Conservation (phyloP, 2,888 invertebrate species). For the Pherbina coryleti region DNA sequence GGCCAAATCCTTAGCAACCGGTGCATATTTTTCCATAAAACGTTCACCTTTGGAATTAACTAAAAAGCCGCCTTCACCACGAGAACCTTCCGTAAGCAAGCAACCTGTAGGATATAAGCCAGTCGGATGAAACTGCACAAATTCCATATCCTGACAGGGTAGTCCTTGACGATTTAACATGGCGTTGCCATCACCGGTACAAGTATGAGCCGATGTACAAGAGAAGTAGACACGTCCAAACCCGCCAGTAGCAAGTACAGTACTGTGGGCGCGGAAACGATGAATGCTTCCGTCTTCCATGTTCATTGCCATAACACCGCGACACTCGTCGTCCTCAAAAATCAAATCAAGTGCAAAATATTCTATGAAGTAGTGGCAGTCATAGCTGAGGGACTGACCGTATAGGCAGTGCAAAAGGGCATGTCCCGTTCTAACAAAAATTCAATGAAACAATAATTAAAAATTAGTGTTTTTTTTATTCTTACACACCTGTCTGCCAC, state of each 20-base stretch:
- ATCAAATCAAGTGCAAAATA: conserved; percentile 97
- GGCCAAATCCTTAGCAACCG: conserved; percentile 97
- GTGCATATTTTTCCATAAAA: conserved; percentile 99
- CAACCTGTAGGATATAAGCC: conserved; percentile 99
- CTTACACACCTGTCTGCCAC: conserved; percentile 83
- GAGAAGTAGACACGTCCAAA: conserved; percentile 96
- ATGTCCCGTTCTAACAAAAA: conserved; percentile 86
- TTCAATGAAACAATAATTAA: not conserved
- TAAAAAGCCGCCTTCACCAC: conserved; percentile 97
- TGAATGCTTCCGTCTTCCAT: conserved; percentile 98
- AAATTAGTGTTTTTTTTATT: not conserved
- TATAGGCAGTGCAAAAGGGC: conserved; percentile 97
- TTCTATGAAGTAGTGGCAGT: conserved; percentile 98
- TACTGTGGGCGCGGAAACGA: conserved; percentile 77
- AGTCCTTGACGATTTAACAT: conserved; percentile 95
- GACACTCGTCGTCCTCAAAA: conserved; percentile 93
- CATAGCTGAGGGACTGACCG: conserved; percentile 95
- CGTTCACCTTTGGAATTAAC: conserved; percentile 97
- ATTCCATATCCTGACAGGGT: conserved; percentile 96
- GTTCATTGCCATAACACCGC: conserved; percentile 92
- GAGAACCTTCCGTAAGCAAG: conserved; percentile 96
- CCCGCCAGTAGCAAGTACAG: conserved; percentile 87
- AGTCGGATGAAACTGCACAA: conserved; percentile 99
- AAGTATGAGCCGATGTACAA: conserved; percentile 98
- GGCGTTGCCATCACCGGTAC: conserved; percentile 97